Percentiles rank a stretch among this genome's conserved stretches.
phyloP scores from a whole-genome alignment of 2,888 invertebrate species.

The Mythimna lalbum region DNA sequence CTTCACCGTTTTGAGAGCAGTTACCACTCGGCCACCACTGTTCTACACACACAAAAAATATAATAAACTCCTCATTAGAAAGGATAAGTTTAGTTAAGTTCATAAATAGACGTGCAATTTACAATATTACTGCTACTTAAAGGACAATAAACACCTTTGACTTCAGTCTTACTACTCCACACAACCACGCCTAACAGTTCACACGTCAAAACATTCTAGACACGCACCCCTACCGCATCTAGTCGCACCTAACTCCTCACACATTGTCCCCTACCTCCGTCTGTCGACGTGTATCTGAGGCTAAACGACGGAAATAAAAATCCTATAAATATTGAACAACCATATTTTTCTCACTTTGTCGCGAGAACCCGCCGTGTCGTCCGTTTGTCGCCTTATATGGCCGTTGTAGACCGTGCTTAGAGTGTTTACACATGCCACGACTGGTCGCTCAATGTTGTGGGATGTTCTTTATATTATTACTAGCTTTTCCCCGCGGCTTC shows the following conservation, averaged over 20 bases:
- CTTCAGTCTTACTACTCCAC: constrained; percentile 9
- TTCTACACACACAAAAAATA: no score
- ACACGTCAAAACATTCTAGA: constrained; percentile 28
- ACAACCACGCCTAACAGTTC: neutral
- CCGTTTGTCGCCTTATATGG: constrained; percentile 75
- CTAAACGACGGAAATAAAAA: constrained; percentile 89
- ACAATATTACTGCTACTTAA: neutral
- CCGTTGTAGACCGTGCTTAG: constrained; percentile 63
- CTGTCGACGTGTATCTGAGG: constrained; percentile 80
- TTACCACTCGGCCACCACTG: no score
- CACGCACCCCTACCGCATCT: constrained; percentile 64
- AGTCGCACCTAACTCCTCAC: constrained; percentile 57
- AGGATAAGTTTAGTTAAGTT: neutral
- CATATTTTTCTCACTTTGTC: constrained; percentile 90
- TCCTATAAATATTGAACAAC: constrained; percentile 90
- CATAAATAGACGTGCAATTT: neutral
- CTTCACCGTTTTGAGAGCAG: no score
- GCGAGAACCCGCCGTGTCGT: constrained; percentile 78
- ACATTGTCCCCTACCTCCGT: constrained; percentile 74
- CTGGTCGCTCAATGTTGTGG: constrained; percentile 14
- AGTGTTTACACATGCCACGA: constrained; percentile 64
- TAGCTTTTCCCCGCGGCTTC: no score
- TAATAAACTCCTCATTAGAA: no score
- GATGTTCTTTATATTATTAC: constrained; percentile 34
- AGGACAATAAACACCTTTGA: constrained; percentile 12